A percentile compares a stretch with the other conserved stretches of the same genome.
phyloP scores from a whole-genome alignment of 2,888 invertebrate genomes.

The Andricus quercusramuli region DNA sequence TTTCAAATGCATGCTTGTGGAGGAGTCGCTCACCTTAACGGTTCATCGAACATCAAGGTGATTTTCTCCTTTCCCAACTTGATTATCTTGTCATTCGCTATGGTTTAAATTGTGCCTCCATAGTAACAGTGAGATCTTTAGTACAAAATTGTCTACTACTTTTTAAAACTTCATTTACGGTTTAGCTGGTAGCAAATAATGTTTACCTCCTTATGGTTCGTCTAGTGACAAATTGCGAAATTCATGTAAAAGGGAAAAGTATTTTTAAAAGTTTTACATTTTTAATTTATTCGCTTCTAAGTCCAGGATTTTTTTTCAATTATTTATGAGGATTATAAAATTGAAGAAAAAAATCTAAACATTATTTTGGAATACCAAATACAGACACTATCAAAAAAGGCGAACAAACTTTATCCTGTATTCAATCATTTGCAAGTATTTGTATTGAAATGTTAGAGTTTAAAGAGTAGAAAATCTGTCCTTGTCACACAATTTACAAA shows the following conservation, averaged over 20 bases:
- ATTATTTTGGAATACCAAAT: neutral
- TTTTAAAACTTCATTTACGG: neutral
- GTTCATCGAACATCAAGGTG: conserved; percentile 33
- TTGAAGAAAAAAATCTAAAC: neutral
- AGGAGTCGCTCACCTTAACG: conserved; percentile 30
- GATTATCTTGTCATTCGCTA: conserved; percentile 35
- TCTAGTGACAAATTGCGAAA: neutral
- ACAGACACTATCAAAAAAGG: no score
- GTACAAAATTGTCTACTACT: neutral
- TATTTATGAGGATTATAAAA: neutral
- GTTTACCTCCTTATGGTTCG: neutral
- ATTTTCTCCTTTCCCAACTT: conserved; percentile 10
- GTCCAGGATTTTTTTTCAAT: neutral
- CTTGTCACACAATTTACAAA: no score
- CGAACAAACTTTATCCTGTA: no score
- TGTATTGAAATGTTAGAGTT: no score
- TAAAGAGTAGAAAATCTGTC: no score
- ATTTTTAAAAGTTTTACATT: neutral
- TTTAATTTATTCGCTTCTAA: neutral
- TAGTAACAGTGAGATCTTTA: conserved; percentile 32
- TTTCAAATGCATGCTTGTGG: neutral
- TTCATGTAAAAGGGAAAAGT: neutral
- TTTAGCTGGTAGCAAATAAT: neutral
- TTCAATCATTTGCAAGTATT: no score
- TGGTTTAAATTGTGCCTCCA: conserved; percentile 33